Evolutionary conservation across 1,140 invertebrate species (phyloP).

Genomic region (Drosophila tropicalis): DNA sequence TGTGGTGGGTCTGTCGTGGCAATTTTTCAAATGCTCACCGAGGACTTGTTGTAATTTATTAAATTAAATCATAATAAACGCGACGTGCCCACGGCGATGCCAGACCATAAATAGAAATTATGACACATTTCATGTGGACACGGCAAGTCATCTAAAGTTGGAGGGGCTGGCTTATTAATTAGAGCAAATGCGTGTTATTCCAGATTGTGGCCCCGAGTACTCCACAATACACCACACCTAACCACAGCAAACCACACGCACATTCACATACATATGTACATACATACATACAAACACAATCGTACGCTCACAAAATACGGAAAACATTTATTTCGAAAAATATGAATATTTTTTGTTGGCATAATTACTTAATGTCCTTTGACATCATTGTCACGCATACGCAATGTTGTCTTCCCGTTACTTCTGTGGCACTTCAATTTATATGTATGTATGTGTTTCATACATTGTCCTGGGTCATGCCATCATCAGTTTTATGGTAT

Average conservation of each 20-base stretch:
- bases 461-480: constrained; percentile 28
- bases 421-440: constrained; percentile 33
- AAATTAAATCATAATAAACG: constrained; percentile 78
- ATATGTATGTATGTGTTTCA: constrained; percentile 23
- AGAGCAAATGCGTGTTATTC: constrained; percentile 64
- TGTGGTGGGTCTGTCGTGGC: constrained; percentile 27
- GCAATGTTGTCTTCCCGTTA: constrained; percentile 29
- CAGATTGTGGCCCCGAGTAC: constrained; percentile 59
- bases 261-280: neutral
- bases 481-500: constrained; percentile 1
- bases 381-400: constrained; percentile 47
- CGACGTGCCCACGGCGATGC: constrained; percentile 49
- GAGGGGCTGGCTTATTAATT: constrained; percentile 71
- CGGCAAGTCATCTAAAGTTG: constrained; percentile 61
- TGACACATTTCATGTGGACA: constrained; percentile 77
- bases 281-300: neutral
- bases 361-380: constrained; percentile 49
- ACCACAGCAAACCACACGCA: constrained; percentile 3
- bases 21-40: constrained; percentile 71
- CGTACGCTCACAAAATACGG: neutral
- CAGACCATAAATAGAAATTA: constrained; percentile 78
- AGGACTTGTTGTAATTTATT: constrained; percentile 75
- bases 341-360: constrained; percentile 27
- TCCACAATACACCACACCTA: constrained; percentile 6
- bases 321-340: constrained; percentile 35